Conservation (phyloP, 2,113 vertebrate genomes). For the Oceanites oceanicus region DNA sequence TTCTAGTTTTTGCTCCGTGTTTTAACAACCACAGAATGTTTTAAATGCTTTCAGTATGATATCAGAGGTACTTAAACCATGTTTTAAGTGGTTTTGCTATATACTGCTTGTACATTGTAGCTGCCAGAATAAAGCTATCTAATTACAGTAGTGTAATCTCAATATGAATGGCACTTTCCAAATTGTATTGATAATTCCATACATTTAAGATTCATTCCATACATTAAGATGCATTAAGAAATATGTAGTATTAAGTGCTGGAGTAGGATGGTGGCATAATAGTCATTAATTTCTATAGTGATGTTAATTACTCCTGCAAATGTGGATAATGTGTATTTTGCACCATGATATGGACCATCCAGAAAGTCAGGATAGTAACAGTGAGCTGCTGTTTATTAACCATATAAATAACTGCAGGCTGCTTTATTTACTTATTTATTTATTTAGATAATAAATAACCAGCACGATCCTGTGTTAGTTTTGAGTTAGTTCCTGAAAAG, state of each 20-base stretch:
- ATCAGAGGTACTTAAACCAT: background rate
- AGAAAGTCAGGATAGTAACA: background rate
- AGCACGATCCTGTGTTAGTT: background rate
- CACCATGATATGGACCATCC: background rate
- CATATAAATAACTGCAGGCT: background rate
- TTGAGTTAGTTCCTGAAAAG: background rate
- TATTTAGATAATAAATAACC: background rate
- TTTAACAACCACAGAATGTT: background rate
- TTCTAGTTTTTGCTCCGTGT: background rate
- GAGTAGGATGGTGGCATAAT: background rate
- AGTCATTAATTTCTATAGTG: background rate
- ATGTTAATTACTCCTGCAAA: background rate
- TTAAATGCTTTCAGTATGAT: background rate
- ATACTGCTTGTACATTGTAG: background rate
- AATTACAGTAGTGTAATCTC: background rate
- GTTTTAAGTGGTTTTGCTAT: background rate
- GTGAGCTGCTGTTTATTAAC: background rate
- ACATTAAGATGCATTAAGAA: background rate
- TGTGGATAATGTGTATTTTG: background rate
- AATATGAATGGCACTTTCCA: background rate
- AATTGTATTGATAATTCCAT: background rate
- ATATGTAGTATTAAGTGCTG: background rate
- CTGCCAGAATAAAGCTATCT: background rate
- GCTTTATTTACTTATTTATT: background rate
- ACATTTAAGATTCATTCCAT: background rate